Evolutionary conservation across 2,888 invertebrate genomes (phyloP), one percentile per base, ranked within the genome.

Genomic region (Eledone cirrhosa): DNA sequence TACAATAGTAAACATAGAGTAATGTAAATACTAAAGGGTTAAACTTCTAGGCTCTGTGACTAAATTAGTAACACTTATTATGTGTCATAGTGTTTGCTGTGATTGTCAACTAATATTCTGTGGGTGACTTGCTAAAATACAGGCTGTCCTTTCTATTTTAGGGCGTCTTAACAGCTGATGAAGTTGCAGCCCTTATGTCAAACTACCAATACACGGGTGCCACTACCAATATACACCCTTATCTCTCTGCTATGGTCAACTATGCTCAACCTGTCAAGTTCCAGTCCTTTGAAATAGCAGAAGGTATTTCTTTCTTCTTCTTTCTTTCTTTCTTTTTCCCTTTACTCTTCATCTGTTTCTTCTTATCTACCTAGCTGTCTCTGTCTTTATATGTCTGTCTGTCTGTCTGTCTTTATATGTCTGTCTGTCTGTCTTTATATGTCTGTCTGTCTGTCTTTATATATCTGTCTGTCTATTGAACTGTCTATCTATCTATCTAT

Each of bases 261-360:
- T 99, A 99, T 93, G 98, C 99, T 78, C 98, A 99, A 92, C 99
- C 99, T 16, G 95, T 99, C 90, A 99, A 99, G 93, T 99, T 99
- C 93, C 95, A 95, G 91, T 96, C 97, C 84, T 99, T 99, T 92
- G 98, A 99, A 91, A 94, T 95, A 84, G 97, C 99, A 4, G 97
- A 98, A 89, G 94, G 98, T 98, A 91, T 92, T 72, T n/a, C 31
- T 0, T 72, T 5, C 13, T 33, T 19, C 13, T 5, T 93, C 91
- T 77, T 22, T 80, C 76, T 69, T 48, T 16, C 1, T 67, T 0
- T 19, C 5, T 63, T 19, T 4, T 63, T 22, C 63, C 22, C 27
- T 4, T 63, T 19, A 0, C 4, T 4, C 63, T 63, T n/a, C 63
- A 19, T 2, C 63, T 5, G 8, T 2, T 19, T 63, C 19, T 19